phyloP scores from a whole-genome alignment of 1,140 invertebrate species.

The Trichogramma pretiosum region DNA sequence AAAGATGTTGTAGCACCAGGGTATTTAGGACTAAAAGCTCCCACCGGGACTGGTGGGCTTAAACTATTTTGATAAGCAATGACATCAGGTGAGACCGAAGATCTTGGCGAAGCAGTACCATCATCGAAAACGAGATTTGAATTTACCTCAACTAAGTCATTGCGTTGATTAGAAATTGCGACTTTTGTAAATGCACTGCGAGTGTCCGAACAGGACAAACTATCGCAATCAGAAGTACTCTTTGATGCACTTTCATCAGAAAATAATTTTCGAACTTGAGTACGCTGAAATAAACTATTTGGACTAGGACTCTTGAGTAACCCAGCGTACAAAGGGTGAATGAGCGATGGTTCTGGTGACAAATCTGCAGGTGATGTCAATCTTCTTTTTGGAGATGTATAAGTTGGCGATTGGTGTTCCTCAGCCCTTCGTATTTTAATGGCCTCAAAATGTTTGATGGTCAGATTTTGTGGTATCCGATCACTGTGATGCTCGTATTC shows the following conservation, averaged over 20 bases:
- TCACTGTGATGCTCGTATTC: constrained; percentile 20
- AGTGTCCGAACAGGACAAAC: constrained; percentile 25
- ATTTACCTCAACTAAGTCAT: constrained; percentile 16
- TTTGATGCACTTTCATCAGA: constrained; percentile 22
- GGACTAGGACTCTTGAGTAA: constrained; percentile 33
- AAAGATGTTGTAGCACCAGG: constrained; percentile 22
- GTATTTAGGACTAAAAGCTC: constrained; percentile 27
- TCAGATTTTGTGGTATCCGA: constrained; percentile 31
- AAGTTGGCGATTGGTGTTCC: constrained; percentile 27
- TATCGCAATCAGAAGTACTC: constrained; percentile 25
- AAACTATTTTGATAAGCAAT: constrained; percentile 65
- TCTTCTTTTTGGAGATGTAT: constrained; percentile 30
- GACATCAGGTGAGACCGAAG: constrained; percentile 65
- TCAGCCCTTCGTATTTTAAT: constrained; percentile 23
- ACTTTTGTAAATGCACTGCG: constrained; percentile 76
- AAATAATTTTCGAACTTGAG: constrained; percentile 8
- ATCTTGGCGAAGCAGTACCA: constrained; percentile 49
- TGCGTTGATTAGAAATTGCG: constrained; percentile 35
- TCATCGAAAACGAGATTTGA: constrained; percentile 27
- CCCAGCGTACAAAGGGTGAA: constrained; percentile 24
- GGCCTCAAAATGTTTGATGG: constrained; percentile 32
- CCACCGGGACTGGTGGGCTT: constrained; percentile 53
- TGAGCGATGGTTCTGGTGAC: constrained; percentile 32
- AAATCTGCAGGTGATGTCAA: constrained; percentile 37
- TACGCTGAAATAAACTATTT: constrained; percentile 23